Base-by-base conservation (phyloP, 2,797 vertebrate species). In the Sibirionetta formosa region DNA sequence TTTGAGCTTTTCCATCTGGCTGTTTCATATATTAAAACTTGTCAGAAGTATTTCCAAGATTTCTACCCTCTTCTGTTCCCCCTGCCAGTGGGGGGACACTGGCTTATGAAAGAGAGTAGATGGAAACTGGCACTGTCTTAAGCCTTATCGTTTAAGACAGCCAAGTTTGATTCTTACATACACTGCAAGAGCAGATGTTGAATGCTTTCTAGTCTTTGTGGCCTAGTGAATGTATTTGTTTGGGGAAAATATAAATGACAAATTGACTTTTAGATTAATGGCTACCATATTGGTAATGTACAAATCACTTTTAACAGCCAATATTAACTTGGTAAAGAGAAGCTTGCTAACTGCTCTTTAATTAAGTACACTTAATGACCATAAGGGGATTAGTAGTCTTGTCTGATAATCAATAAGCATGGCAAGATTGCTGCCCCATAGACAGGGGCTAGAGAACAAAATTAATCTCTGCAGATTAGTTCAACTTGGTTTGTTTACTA, bases 361-460 rank as follows among this genome's bases (percentile, higher is more conserved):
- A 99, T 99, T 99, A 99, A 99, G 99, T 99, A 98, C 98, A 98
- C 98, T 98, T 99, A 99, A 99, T 99, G 99, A 99, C 99, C 99
- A 99, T 99, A 99, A 99, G 98, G 99, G 98, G 99, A 99, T 99
- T 99, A 99, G 98, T 98, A 98, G 97, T 96, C 98, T 99, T 98
- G 98, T 99, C 99, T 99, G 99, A 99, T 99, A 99, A 99, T 99
- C 99, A 99, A 99, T 99, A 99, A 98, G 97, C 98, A 97, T 97
- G 97, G 98, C 92, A 95, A 97, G 97, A 98, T 97, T 97, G 97
- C 97, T 96, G 96, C 96, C 97, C 97, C 98, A 97, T 95, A 98
- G 97, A 98, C 96, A 88, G 72, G 94, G 90, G 78, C 92, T 96
- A 87, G 90, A 97, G 96, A 96, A 95, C 96, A 95, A 97, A 97